A percentile compares a stretch with the other conserved stretches of the same genome.
These are phyloP conservation scores for Drosophila melanocephala DNA, from an alignment of 2,888 invertebrate genomes.

Conservation along the genomic window DNA sequence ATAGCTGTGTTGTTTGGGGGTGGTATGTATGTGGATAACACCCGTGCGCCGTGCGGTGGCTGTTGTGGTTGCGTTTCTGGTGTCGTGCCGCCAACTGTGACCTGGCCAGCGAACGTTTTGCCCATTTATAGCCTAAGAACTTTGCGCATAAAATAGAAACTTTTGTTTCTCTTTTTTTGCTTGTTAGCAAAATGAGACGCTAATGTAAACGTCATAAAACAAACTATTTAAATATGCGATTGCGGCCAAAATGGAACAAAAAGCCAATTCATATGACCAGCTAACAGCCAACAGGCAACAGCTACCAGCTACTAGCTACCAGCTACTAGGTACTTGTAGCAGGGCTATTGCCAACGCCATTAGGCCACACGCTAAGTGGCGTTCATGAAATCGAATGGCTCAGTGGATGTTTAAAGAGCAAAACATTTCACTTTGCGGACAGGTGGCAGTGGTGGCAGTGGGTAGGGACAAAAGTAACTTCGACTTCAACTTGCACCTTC, in stretches of 20 bases:
- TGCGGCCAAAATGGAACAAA: slow-evolving; percentile 66
- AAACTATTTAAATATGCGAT: slow-evolving; percentile 81
- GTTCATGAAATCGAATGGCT: slow-evolving; percentile 80
- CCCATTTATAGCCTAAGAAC: slow-evolving; percentile 79
- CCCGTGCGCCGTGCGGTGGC: slow-evolving; percentile 8
- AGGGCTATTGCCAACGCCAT: slow-evolving; percentile 47
- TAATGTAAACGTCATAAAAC: slow-evolving; percentile 82
- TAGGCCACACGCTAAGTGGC: slow-evolving; percentile 75
- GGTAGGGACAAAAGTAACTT: slow-evolving; percentile 25
- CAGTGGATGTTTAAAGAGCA: slow-evolving; percentile 70
- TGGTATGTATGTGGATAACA: background rate
- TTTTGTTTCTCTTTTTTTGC: slow-evolving; percentile 67
- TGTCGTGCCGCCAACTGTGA: slow-evolving; percentile 66
- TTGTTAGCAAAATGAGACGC: slow-evolving; percentile 82
- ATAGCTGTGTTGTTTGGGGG: slow-evolving; percentile 5
- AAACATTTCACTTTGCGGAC: slow-evolving; percentile 74
- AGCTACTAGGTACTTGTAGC: slow-evolving; percentile 10
- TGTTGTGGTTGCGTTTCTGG: slow-evolving; percentile 22
- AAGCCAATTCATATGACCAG: slow-evolving; percentile 70
- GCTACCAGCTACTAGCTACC: slow-evolving; percentile 19
- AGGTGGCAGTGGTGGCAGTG: background rate
- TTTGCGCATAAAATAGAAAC: slow-evolving; percentile 79
- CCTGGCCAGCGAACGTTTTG: slow-evolving; percentile 54
- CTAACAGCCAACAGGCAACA: slow-evolving; percentile 8
- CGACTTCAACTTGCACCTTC: slow-evolving; percentile 5